Evolutionary conservation across 2,113 vertebrate genomes (phyloP), one percentile per base, ranked within the genome.

Genomic region (Saguinus midas): DNA sequence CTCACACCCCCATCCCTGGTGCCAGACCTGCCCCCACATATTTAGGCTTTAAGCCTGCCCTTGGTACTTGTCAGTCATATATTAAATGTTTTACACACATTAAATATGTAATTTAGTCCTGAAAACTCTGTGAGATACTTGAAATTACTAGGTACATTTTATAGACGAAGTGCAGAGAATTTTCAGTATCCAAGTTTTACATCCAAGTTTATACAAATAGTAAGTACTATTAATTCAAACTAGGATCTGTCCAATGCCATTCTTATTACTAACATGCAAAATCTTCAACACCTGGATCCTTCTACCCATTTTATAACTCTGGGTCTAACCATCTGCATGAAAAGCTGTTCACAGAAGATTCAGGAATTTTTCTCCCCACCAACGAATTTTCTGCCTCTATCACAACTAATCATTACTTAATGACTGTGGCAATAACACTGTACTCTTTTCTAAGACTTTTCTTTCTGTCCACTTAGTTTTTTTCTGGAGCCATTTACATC

Each of bases 381-480:
- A 79, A 58, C 16, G 40, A 85, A 92, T 35, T 55, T 81, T 91
- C 72, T 82, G 80, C 75, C 21, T 96, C 68, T 79, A 79, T 68
- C 78, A 75, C 79, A 96, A 45, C 27, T 92, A 87, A 73, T 45
- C 27, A 93, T 96, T 96, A 23, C 29, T 94, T 93, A 72, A 58
- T 73, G 86, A 48, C 43, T 58, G 5, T 58, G n/a, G 55, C 8
- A 84, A 78, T n/a, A 64, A 50, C 86, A 50, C 25, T 80, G 21
- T 21, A 81, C 9, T 81, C 14, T 45, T 76, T 58, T 70, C 43
- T 40, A 72, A 82, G 14, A 84, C 11, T 87, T 92, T 8, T 35
- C n/a, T 86, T 80, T 90, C 20, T 86, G 48, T 43, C 13, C 48
- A 75, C 20, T 89, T 55, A 94, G 6, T 25, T 73, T 73, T 92